A percentile compares a stretch with the other conserved stretches of the same genome.
Conservation (phyloP, 2,113 vertebrate species). For the Rhombomys opimus region DNA sequence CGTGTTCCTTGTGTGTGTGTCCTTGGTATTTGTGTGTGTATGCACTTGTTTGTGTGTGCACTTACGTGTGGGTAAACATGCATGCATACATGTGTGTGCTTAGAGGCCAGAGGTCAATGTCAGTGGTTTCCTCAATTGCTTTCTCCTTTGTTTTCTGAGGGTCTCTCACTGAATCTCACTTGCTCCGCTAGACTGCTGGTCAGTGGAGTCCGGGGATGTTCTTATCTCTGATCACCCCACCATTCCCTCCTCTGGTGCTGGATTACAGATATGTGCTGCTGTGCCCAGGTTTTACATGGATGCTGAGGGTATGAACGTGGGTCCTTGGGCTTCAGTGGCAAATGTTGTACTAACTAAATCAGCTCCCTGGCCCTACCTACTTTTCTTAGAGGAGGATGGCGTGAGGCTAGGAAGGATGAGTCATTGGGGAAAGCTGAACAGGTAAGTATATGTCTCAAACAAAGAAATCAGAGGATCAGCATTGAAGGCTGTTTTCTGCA, state of each 20-base stretch:
- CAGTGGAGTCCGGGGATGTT: background rate
- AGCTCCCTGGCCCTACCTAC: background rate
- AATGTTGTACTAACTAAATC: background rate
- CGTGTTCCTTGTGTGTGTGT: background rate
- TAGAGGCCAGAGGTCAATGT: background rate
- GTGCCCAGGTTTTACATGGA: no score
- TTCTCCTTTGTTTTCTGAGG: background rate
- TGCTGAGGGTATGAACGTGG: background rate
- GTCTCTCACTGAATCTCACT: background rate
- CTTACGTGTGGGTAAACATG: background rate
- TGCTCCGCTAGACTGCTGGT: background rate
- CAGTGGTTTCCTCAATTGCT: background rate
- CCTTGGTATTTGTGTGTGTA: background rate
- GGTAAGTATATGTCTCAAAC: background rate
- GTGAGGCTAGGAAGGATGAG: background rate
- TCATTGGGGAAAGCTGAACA: background rate
- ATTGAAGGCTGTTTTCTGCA: background rate
- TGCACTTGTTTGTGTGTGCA: background rate
- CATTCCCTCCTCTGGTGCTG: background rate
- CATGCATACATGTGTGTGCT: accelerated
- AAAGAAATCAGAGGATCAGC: background rate
- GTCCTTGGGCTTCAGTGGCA: background rate
- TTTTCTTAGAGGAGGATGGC: background rate
- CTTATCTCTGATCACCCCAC: background rate
- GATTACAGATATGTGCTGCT: background rate